These are phyloP conservation scores for Hipposideros armiger DNA, from an alignment of 2,113 vertebrate species.

Conservation along the genomic window DNA sequence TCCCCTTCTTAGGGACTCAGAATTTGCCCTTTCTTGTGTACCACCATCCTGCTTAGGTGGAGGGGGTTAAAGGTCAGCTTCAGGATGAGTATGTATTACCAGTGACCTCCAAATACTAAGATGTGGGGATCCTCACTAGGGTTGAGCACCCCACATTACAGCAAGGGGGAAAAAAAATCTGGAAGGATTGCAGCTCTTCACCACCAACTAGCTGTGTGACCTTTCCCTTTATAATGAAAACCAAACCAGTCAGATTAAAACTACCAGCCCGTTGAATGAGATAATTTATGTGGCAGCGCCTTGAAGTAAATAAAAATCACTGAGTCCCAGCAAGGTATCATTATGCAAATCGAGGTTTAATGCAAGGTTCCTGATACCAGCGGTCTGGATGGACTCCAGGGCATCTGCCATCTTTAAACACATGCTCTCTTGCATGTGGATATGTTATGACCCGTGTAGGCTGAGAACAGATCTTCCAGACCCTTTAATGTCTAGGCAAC, in stretches of 20 bases:
- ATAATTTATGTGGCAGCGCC: constrained; percentile 58
- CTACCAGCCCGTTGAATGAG: constrained; percentile 14
- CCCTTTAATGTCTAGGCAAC: constrained; percentile 8
- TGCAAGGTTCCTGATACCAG: constrained; percentile 12
- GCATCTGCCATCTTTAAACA: constrained; percentile 51
- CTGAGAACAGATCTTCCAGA: constrained; percentile 19
- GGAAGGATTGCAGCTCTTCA: constrained; percentile 17
- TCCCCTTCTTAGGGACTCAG: not conserved
- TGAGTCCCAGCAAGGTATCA: constrained; percentile 57
- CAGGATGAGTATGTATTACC: not conserved
- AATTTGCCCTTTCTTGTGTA: not conserved
- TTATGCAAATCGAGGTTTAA: constrained; percentile 71
- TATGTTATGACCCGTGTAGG: not conserved
- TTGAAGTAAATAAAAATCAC: constrained; percentile 69
- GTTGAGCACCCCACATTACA: not conserved
- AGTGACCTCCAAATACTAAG: not conserved
- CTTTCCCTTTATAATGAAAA: constrained; percentile 49
- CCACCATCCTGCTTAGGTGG: not conserved
- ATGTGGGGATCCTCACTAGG: not conserved
- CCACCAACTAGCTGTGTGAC: constrained; percentile 15
- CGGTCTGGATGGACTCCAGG: constrained; percentile 38
- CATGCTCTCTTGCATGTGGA: not conserved
- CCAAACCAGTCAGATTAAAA: constrained; percentile 62
- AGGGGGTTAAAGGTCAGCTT: not conserved
- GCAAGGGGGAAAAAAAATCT: not conserved